phyloP scores from a whole-genome alignment of 1,140 invertebrate species.

The Drosophila miranda region DNA sequence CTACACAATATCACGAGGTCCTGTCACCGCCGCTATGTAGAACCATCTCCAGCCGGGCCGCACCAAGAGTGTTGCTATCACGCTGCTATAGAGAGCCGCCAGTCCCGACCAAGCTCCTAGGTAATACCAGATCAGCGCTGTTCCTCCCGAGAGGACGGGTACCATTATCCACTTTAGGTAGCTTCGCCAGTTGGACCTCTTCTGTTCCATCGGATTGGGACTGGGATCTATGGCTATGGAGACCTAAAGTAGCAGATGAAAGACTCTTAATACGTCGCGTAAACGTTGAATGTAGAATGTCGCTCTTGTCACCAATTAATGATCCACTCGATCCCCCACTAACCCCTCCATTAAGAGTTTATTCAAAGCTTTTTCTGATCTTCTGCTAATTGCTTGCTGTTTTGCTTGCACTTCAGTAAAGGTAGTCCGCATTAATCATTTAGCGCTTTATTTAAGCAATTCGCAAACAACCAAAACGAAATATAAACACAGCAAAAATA shows the following conservation, averaged over 20 bases:
- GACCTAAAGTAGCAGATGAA: slow-evolving; percentile 11
- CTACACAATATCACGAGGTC: slow-evolving; percentile 88
- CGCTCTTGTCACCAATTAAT: too few species aligned
- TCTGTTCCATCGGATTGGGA: background rate
- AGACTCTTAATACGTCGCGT: slow-evolving; percentile 6
- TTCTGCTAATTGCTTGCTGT: slow-evolving; percentile 49
- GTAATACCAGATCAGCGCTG: slow-evolving; percentile 59
- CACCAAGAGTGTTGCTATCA: slow-evolving; percentile 85
- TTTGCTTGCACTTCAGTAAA: slow-evolving; percentile 48
- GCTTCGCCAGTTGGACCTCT: slow-evolving; percentile 12
- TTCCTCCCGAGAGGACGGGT: slow-evolving; percentile 17
- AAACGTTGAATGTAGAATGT: background rate
- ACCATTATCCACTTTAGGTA: slow-evolving; percentile 36
- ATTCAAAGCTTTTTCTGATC: slow-evolving; percentile 38
- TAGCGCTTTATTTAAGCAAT: slow-evolving; percentile 52
- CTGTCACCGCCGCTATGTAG: slow-evolving; percentile 87
- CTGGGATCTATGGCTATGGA: slow-evolving; percentile 21
- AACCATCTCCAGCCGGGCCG: slow-evolving; percentile 87
- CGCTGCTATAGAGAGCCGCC: slow-evolving; percentile 83
- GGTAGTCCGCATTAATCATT: slow-evolving; percentile 43
- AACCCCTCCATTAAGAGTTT: slow-evolving; percentile 8
- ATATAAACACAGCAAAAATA: slow-evolving; percentile 24
- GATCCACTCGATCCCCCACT: background rate
- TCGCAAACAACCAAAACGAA: slow-evolving; percentile 32
- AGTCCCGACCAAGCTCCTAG: slow-evolving; percentile 76